Base-by-base conservation (phyloP, 2,888 invertebrate species). In the Mimachlamys varia region DNA sequence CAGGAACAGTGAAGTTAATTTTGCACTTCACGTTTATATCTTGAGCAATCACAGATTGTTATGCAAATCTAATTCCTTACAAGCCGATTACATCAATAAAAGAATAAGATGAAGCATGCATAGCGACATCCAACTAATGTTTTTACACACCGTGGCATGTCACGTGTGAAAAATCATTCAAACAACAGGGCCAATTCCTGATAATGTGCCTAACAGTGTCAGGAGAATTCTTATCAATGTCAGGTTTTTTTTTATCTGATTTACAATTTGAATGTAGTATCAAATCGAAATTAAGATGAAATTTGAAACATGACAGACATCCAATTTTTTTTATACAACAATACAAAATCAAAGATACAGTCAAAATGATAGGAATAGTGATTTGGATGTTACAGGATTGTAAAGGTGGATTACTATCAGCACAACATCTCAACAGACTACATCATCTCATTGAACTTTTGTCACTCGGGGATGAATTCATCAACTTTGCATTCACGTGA, bases 281-380 rank as follows among this genome's bases (percentile, higher is more conserved):
- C 76, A 76, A 76, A 76, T 76, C 76, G 10, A 76, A 76, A 33
- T 76, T 33, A 76, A 76, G 76, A 76, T 27, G 76, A 76, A 76
- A 76, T 33, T 76, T 33, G 27, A 76, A 76, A 76, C 76, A 76
- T 76, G 76, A 76, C 76, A 76, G 76, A 76, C 76, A 76, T 10
- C 33, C 10, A 33, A 76, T 76, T 76, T 76, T 76, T 44, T 44
- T 76, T 76, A 33, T 33, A 22, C 33, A 33, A 33, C 2, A 22
- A 76, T 76, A 76, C 33, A 76, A 76, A 27, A 76, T 76, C 76
- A 33, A 27, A 33, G 27, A 62, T 27, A 62, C 13, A 62, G 44
- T 3, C 44, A 5, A 44, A 44, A 44, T 7, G 3, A 44, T 44
- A 62, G 22, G 12, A 58, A 58, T 10, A 33, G 76, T 33, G 13